Conservation (phyloP, 2,113 vertebrate species). For the Phocoena phocoena region DNA sequence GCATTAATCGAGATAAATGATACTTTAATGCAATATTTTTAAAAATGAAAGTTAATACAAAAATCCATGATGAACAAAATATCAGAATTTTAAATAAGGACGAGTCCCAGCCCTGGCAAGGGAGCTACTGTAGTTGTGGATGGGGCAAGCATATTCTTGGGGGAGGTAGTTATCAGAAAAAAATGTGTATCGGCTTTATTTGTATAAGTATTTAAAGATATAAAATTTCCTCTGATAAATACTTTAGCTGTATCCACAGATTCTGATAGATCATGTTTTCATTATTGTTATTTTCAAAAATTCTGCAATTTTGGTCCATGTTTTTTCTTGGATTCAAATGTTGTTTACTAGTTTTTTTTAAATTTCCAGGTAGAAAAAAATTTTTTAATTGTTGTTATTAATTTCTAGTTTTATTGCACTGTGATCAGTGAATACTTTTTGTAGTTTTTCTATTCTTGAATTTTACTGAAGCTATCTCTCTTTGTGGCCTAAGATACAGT, state of each 20-base stretch:
- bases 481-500: background rate
- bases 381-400: background rate
- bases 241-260: background rate
- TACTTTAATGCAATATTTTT: background rate
- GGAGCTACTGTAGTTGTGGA: background rate
- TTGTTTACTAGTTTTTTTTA: background rate
- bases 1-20: background rate
- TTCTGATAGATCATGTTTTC: background rate
- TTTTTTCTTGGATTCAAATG: background rate
- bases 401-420: background rate
- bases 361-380: background rate
- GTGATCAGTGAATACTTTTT: background rate
- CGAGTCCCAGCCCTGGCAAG: background rate
- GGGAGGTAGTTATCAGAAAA: background rate
- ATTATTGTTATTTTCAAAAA: background rate
- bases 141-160: background rate
- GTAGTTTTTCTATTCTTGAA: background rate
- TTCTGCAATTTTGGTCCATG: background rate
- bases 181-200: background rate
- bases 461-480: background rate
- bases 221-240: background rate
- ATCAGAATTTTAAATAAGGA: background rate
- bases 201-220: background rate
- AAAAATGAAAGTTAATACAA: background rate
- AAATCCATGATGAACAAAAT: background rate